Conservation (phyloP, 2,113 vertebrate genomes). For the Tricholaema leucomelas region DNA sequence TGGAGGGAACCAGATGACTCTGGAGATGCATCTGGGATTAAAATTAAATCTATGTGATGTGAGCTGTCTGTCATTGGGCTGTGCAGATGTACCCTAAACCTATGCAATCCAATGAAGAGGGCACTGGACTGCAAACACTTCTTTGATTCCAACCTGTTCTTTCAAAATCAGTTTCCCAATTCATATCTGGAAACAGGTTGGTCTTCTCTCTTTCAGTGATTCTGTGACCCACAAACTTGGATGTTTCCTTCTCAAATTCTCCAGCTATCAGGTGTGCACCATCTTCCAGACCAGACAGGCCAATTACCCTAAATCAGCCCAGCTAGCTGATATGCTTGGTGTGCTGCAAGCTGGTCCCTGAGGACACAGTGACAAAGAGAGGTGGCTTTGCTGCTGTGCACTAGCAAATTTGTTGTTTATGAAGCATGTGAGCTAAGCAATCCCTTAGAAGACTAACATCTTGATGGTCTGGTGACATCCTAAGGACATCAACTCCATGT, state of each 20-base stretch:
- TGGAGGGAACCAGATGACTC: background rate
- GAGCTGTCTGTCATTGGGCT: background rate
- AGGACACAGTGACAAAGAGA: fast-evolving
- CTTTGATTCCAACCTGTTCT: background rate
- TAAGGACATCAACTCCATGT: background rate
- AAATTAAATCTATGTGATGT: background rate
- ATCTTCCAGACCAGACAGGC: background rate
- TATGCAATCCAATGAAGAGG: background rate
- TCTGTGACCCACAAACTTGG: background rate
- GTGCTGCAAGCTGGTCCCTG: background rate
- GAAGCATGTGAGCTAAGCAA: background rate
- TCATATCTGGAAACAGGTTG: background rate
- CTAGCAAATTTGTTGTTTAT: background rate
- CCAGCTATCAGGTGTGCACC: background rate
- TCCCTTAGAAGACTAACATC: background rate
- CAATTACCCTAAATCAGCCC: background rate
- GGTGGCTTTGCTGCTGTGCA: background rate
- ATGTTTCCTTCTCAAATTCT: background rate
- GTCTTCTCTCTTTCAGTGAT: background rate
- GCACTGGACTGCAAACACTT: background rate
- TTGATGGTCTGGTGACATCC: background rate
- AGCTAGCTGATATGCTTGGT: background rate
- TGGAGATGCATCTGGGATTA: background rate
- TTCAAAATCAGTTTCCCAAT: background rate
- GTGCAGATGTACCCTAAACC: background rate